A percentile compares a stretch with the other conserved stretches of the same genome.
phyloP scores from a whole-genome alignment of 2,113 vertebrate genomes.

The Pseudopipra pipra region DNA sequence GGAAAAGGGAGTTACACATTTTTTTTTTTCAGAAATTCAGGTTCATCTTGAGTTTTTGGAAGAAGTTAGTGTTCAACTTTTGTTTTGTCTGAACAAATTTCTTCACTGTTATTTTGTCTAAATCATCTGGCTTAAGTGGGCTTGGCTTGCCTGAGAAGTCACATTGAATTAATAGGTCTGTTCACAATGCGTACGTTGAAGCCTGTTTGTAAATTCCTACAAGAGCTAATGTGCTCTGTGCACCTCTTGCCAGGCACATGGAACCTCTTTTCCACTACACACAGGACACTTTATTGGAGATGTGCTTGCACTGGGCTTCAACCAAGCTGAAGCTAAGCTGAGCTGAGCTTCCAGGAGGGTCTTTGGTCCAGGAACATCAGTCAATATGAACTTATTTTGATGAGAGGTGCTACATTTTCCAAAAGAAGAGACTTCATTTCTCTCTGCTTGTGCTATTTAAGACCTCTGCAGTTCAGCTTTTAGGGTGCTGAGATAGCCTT shows the following conservation, averaged over 20 bases:
- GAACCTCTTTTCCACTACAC: neutral
- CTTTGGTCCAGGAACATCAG: neutral
- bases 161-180: neutral
- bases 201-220: neutral
- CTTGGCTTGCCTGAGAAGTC: constrained; percentile 8
- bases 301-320: neutral
- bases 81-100: constrained; percentile 35
- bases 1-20: neutral
- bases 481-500: neutral
- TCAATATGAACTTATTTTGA: neutral
- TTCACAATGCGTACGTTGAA: neutral
- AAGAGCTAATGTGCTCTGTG: neutral
- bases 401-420: neutral
- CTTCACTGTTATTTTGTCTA: constrained; percentile 39
- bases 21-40: neutral
- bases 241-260: neutral
- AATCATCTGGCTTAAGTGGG: neutral
- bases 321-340: neutral
- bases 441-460: neutral
- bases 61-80: neutral
- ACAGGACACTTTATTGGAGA: neutral
- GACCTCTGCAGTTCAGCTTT: neutral
- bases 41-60: neutral
- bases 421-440: neutral
- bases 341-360: neutral